These are phyloP conservation scores for Chionis minor DNA, from an alignment of 2,113 vertebrate genomes.

Conservation along the genomic window DNA sequence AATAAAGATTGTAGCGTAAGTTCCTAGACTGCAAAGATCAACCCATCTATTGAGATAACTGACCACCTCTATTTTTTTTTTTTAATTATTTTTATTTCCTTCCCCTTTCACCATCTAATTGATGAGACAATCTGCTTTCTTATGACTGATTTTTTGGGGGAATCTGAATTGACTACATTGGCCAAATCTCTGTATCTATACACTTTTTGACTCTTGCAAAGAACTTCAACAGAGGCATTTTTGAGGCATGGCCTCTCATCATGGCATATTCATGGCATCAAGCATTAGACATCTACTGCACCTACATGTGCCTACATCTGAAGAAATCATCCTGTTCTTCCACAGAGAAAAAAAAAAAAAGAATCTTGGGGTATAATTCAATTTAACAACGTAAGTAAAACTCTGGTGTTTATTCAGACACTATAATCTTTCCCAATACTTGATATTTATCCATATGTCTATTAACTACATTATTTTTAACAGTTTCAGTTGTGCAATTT, in stretches of 20 bases:
- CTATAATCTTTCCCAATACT: background rate
- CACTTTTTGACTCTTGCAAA: background rate
- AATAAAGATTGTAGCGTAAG: background rate
- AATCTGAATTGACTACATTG: background rate
- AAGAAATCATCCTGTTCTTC: background rate
- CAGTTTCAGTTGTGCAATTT: background rate
- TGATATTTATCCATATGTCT: background rate
- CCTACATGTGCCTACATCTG: background rate
- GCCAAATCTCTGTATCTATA: background rate
- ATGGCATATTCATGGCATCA: background rate
- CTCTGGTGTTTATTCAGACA: background rate
- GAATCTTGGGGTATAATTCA: background rate
- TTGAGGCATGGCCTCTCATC: background rate
- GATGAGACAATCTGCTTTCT: background rate
- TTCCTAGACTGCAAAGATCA: background rate
- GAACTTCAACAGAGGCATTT: background rate
- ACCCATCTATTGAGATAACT: background rate
- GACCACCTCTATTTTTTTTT: background rate
- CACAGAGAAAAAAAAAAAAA: background rate
- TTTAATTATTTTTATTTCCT: background rate
- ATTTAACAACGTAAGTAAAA: background rate
- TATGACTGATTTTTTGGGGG: background rate
- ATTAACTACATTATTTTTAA: background rate
- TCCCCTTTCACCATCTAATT: background rate
- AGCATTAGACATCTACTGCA: background rate